Evolutionary conservation across 1,140 invertebrate species (phyloP).

Genomic region (Leptonema lineaticorne): DNA sequence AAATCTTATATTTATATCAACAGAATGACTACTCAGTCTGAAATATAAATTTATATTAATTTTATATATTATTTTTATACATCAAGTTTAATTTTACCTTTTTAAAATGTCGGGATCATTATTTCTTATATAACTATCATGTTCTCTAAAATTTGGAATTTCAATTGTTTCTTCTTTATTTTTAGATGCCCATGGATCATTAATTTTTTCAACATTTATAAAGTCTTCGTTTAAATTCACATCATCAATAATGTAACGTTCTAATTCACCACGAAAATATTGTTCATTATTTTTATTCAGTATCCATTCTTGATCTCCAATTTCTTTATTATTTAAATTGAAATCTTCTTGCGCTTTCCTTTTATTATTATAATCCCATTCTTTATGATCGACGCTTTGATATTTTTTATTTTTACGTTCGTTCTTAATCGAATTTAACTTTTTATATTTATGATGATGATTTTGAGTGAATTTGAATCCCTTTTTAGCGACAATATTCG

Average conservation of each 20-base stretch:
- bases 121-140: conserved; percentile 70
- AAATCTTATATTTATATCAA: conserved; percentile 81
- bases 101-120: conserved; percentile 64
- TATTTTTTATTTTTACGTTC: conserved; percentile 7
- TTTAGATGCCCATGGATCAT: not conserved
- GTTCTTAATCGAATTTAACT: not conserved
- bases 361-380: conserved; percentile 12
- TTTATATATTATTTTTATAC: not conserved
- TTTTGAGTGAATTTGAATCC: conserved; percentile 24
- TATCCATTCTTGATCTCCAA: conserved; percentile 37
- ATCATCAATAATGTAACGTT: conserved; percentile 2
- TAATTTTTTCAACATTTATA: conserved; percentile 6
- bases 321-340: conserved; percentile 18
- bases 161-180: conserved; percentile 24
- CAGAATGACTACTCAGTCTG: conserved; percentile 75
- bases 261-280: not conserved
- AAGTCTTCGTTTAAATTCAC: conserved; percentile 6
- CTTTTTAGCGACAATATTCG: conserved; percentile 31
- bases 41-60: conserved; percentile 41
- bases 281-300: conserved; percentile 31
- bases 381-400: not conserved
- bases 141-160: conserved; percentile 63
- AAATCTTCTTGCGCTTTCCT: conserved; percentile 10
- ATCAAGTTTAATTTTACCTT: conserved; percentile 30
- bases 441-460: conserved; percentile 13